Base-by-base conservation (phyloP, 1,140 invertebrate genomes). In the Trichonephila inaurata region DNA sequence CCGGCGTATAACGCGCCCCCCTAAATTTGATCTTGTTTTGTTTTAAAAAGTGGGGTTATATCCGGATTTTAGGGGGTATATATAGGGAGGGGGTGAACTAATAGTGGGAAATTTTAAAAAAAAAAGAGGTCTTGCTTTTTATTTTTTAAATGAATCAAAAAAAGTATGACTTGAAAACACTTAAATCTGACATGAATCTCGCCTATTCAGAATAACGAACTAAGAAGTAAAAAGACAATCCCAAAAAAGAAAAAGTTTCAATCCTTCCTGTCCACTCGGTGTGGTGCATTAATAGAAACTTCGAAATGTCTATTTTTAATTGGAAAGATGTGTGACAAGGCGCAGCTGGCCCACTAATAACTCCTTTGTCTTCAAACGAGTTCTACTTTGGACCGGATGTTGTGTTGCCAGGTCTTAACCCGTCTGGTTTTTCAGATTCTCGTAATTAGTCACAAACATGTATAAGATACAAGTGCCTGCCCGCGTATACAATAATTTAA, bases 331-430 rank as follows among this genome's bases (percentile, higher is more conserved):
- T 40, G 83, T 85, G 21, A 61, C 58, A 85, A 85, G 83, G 58
- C 21, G 18, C 83, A 85, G 83, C 83, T 85, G 83, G 24, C 58
- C 82, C 83, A 60, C 21, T 85, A 85, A 85, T 85, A 60, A 85
- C 83, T 61, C 44, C 83, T 85, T 85, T 85, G 83, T 85, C 58
- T 85, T 60, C 83, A 60, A 58, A 85, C 58, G 58, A 58, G 44
- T 60, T 60, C 51, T 60, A 58, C 58, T 85, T 85, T 61, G 8
- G 83, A 85, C 83, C 83, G 83, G 83, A 85, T 85, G 83, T 60
- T 7, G 16, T 58, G 44, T 51, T 58, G 58, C 58, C 83, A 85
- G 44, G 58, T 58, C 58, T 85, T 51, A 61, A 61, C 44, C 58
- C 83, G 83, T 58, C 51, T 28, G 58, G 18, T 33, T 28, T 77